Percentiles rank a stretch among this genome's conserved stretches.
Conservation (phyloP, 2,888 invertebrate genomes). For the Leptura quadrifasciata region DNA sequence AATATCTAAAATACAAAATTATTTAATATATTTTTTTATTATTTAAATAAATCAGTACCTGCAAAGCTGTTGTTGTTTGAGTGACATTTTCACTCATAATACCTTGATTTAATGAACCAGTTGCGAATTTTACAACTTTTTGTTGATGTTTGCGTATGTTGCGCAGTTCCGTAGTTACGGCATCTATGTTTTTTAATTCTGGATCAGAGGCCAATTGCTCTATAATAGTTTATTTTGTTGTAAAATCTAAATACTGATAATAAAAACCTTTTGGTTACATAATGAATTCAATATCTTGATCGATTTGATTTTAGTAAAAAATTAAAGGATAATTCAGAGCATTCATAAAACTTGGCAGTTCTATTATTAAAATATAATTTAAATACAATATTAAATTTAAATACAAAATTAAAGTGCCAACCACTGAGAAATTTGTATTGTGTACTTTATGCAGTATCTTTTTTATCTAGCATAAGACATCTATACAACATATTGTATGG, state of each 20-base stretch:
- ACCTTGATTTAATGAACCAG: constrained; percentile 87
- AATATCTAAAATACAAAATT: constrained; percentile 68
- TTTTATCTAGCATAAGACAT: no score
- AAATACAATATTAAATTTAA: no score
- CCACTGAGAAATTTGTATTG: no score
- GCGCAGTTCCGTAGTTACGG: constrained; percentile 86
- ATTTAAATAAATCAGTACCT: constrained; percentile 71
- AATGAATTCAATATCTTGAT: no score
- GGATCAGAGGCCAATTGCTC: constrained; percentile 89
- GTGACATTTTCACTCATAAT: constrained; percentile 84
- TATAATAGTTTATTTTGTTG: constrained; percentile 64
- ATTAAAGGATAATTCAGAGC: no score
- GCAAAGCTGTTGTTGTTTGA: constrained; percentile 80
- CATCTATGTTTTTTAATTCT: constrained; percentile 87
- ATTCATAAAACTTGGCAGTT: no score
- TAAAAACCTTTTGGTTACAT: neutral
- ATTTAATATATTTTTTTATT: neutral
- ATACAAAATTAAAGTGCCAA: no score
- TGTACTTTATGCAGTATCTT: no score
- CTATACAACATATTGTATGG: no score
- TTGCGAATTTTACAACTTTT: constrained; percentile 87
- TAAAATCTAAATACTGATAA: neutral
- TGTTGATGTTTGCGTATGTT: constrained; percentile 83
- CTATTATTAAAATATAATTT: no score
- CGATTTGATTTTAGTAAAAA: no score